These are phyloP conservation scores for Ischnura elegans DNA, from an alignment of 2,888 invertebrate species.

Conservation along the genomic window DNA sequence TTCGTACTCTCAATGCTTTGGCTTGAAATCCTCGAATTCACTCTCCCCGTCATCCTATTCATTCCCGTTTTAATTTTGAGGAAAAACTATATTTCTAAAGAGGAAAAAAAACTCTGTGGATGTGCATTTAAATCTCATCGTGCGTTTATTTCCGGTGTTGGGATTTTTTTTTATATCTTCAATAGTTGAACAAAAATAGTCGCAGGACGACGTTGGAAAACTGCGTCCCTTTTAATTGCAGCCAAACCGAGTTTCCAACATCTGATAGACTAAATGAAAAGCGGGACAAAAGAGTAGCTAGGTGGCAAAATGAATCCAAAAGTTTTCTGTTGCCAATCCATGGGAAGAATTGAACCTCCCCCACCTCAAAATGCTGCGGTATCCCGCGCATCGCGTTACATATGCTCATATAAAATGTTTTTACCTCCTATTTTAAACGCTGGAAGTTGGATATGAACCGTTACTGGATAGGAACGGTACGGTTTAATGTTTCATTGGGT, in stretches of 20 bases:
- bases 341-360: neutral
- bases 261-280: neutral
- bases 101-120: neutral
- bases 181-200: neutral
- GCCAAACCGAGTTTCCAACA: neutral
- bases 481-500: constrained; percentile 8
- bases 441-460: neutral
- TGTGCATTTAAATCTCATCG: neutral
- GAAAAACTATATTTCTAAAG: neutral
- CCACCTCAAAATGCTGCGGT: neutral
- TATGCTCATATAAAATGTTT: neutral
- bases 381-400: neutral
- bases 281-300: neutral
- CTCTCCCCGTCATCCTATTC: neutral
- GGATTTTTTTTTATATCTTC: neutral
- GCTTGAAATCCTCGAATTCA: neutral
- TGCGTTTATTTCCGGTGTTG: neutral
- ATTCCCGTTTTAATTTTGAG: neutral
- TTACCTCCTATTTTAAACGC: neutral
- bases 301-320: neutral
- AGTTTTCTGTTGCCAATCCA: neutral
- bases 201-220: neutral
- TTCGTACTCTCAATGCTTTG: neutral
- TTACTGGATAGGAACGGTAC: constrained; percentile 4
- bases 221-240: neutral